phyloP scores from a whole-genome alignment of 2,113 vertebrate genomes.

The Madoqua kirkii region DNA sequence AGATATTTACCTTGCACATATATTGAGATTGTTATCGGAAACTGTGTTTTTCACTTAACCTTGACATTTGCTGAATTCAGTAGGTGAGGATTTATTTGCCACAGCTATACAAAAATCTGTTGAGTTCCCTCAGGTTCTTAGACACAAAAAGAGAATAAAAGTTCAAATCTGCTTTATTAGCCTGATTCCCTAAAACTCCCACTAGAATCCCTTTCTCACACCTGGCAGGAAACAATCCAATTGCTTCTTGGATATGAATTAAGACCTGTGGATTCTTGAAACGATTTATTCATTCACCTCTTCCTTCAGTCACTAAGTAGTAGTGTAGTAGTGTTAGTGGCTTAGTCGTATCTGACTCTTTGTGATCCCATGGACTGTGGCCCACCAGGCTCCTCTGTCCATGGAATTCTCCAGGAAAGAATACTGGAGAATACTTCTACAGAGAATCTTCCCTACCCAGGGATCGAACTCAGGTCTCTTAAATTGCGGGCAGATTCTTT shows the following conservation, averaged over 20 bases:
- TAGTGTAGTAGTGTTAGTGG: not conserved
- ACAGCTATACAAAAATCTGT: not conserved
- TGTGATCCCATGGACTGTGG: not conserved
- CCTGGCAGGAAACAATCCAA: not conserved
- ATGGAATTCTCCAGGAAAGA: not conserved
- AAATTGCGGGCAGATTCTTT: not conserved
- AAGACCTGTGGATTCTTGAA: not conserved
- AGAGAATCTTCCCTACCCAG: not conserved
- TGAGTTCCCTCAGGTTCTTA: not conserved
- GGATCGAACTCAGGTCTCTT: not conserved
- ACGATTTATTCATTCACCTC: not conserved
- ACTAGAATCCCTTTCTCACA: not conserved
- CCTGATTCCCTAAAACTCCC: not conserved
- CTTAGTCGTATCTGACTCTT: not conserved
- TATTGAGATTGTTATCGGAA: constrained; percentile 24
- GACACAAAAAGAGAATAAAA: not conserved
- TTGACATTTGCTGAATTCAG: not conserved
- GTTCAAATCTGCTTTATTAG: not conserved
- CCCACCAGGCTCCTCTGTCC: not conserved
- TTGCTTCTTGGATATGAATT: not conserved
- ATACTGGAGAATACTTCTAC: not conserved
- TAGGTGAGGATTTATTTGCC: not conserved
- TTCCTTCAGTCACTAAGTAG: not conserved
- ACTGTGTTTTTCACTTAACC: not conserved
- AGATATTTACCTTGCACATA: not conserved